These are phyloP conservation scores for Oreortyx pictus DNA, from an alignment of 2,797 vertebrate species.

Conservation along the genomic window DNA sequence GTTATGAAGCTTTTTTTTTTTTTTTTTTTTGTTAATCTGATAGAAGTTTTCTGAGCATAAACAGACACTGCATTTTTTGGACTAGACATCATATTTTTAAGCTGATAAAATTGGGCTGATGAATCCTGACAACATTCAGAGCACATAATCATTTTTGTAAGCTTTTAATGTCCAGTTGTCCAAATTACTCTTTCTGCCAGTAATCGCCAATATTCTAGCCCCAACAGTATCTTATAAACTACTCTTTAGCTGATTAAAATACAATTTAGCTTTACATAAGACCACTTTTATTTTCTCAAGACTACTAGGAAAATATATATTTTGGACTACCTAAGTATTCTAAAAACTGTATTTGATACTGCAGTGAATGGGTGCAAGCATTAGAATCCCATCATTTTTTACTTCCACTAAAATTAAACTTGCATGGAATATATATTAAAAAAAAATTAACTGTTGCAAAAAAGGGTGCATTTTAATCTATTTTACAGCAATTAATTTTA, in stretches of 20 bases:
- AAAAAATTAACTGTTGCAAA: background rate
- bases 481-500: background rate
- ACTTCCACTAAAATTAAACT: background rate
- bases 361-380: background rate
- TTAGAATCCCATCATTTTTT: background rate
- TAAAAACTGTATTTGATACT: background rate
- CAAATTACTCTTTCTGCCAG: background rate
- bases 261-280: background rate
- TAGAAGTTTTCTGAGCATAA: background rate
- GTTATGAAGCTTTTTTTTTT: background rate
- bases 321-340: constrained; percentile 6
- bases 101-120: background rate
- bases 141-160: background rate
- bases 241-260: background rate
- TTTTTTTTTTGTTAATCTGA: background rate
- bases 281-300: constrained; percentile 46
- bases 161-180: background rate
- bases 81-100: background rate
- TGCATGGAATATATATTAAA: background rate
- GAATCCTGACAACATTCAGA: background rate
- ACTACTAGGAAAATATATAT: constrained; percentile 39
- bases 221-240: background rate
- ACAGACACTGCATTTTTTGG: background rate
- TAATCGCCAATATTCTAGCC: background rate
- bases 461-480: background rate